Conservation (phyloP, 2,113 vertebrate genomes). For the Alexandromys fortis region DNA sequence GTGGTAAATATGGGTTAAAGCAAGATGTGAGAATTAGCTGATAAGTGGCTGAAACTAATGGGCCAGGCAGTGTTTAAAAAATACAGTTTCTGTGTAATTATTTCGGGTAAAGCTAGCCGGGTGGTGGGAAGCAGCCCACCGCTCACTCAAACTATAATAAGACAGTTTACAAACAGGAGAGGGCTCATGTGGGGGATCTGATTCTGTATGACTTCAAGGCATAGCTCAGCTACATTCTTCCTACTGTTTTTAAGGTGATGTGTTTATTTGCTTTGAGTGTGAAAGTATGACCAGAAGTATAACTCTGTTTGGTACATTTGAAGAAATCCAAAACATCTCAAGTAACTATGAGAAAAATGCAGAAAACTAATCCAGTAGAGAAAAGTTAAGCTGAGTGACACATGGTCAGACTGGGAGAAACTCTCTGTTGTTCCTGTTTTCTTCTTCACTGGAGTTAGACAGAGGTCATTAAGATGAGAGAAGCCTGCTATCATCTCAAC, state of each 20-base stretch:
- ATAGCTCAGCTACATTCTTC: neutral
- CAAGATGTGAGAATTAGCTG: too few species aligned
- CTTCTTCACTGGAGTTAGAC: constrained; percentile 33
- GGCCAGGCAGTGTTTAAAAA: too few species aligned
- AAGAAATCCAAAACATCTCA: neutral
- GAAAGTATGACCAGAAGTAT: neutral
- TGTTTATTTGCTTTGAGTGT: constrained; percentile 38
- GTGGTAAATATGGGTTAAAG: too few species aligned
- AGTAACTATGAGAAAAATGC: neutral
- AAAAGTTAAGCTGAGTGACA: constrained; percentile 32
- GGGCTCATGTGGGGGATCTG: neutral
- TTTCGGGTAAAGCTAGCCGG: too few species aligned
- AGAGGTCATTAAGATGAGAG: constrained; percentile 60
- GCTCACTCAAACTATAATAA: neutral
- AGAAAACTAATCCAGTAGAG: neutral
- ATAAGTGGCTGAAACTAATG: too few species aligned
- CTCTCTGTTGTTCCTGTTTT: neutral
- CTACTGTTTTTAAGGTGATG: neutral
- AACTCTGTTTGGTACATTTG: constrained; percentile 13
- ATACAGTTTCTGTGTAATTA: too few species aligned
- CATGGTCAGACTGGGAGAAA: neutral
- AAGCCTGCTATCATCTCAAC: constrained; percentile 64
- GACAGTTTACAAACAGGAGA: neutral
- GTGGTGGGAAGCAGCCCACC: too few species aligned
- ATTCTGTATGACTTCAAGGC: neutral